phyloP scores from a whole-genome alignment of 2,797 vertebrate species.

The Lagorchestes hirsutus region DNA sequence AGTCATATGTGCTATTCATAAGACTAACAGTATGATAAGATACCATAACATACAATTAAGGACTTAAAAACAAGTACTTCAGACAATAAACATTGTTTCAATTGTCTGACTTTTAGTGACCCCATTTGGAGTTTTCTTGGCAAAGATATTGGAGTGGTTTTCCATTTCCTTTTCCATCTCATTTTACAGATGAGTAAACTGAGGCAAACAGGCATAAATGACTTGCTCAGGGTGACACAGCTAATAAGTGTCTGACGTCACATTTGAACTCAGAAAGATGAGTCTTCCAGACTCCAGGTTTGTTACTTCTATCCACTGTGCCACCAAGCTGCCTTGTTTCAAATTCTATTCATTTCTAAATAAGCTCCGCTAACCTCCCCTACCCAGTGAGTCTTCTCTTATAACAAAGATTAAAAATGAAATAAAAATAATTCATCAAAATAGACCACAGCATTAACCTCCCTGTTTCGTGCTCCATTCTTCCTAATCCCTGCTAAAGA shows the following conservation, averaged over 20 bases:
- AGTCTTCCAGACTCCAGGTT: neutral
- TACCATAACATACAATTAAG: neutral
- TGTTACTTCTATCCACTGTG: neutral
- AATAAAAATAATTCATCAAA: neutral
- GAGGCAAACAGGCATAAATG: neutral
- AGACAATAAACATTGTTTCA: constrained; percentile 35
- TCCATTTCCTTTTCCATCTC: neutral
- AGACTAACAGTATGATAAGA: neutral
- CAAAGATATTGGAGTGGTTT: neutral
- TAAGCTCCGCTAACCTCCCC: neutral
- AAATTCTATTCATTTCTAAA: neutral
- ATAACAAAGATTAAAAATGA: neutral
- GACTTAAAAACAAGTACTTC: neutral
- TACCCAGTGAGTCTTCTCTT: neutral
- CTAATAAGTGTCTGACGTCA: neutral
- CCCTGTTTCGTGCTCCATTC: neutral
- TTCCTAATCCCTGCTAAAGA: neutral
- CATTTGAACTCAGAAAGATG: neutral
- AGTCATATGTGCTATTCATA: neutral
- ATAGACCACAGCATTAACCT: neutral
- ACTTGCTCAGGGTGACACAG: neutral
- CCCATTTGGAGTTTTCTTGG: neutral
- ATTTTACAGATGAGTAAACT: neutral
- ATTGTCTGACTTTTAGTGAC: neutral
- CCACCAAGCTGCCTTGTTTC: neutral